Base-by-base conservation (phyloP, 1,140 invertebrate genomes). In the Matsumurasca onukii region DNA sequence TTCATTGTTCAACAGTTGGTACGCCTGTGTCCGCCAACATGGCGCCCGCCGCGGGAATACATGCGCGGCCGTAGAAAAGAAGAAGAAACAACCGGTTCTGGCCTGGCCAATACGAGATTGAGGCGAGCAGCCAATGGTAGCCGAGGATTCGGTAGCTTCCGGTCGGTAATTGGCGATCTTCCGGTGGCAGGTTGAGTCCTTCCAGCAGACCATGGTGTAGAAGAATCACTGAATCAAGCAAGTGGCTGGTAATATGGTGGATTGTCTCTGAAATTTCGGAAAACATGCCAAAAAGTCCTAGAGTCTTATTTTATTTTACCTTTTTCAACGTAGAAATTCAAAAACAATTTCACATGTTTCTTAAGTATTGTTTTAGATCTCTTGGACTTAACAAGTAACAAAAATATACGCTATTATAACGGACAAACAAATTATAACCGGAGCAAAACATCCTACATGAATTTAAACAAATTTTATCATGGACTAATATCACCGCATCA, bases 71-170 rank as follows among this genome's bases (percentile, higher is more conserved):
- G 1, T 2, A 31, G 39, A 48, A 65, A 48, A 17, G 31, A 65
- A 45, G 29, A 65, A 39, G 25, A 15, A 31, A 45, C n/a, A 65
- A 39, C 34, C 31, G 24, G 34, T 45, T n/a, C n/a, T n/a, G n/a
- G n/a, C n/a, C n/a, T 65, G 62, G 31, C 62, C 62, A 65, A 65
- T 65, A 65, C 45, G 62, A 65, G 62, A 48, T 31, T 13, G 39
- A 45, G n/a, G 1, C 1, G 9, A 9, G 62, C 27, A 65, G 39
- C 62, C 62, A 65, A 65, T 65, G 20, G 39, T 29, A 65, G 62
- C 34, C 48, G 62, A 48, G 30, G 3, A 59, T 1, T 9, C 9
- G 55, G 3, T 27, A 25, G 3, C 55, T 59, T 59, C 55, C 55
- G 55, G 2, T 59, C 55, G 13, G 55, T 59, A 27, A 59, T 59